These are phyloP conservation scores for Oreonectes daqikongensis DNA, from an alignment of 2,797 vertebrate genomes.

Conservation along the genomic window DNA sequence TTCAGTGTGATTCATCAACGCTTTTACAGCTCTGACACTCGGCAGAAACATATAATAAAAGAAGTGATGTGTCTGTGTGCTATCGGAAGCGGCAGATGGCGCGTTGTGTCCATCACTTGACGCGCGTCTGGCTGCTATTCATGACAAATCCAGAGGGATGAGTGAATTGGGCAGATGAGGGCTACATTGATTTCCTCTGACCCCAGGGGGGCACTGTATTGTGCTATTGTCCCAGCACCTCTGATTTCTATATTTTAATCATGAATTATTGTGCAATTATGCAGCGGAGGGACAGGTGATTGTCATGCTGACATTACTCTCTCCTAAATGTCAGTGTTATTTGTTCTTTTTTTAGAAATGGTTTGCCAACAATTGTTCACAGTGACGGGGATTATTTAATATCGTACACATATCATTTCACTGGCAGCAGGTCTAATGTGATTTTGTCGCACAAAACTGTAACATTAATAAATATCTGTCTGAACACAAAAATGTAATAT, in stretches of 20 bases:
- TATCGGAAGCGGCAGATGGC: conserved; percentile 60
- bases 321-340: conserved; percentile 47
- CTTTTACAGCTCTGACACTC: neutral
- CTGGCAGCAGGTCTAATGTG: neutral
- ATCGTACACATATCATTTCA: conserved; percentile 21
- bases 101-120: conserved; percentile 37
- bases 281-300: conserved; percentile 45
- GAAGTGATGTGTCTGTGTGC: conserved; percentile 30
- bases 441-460: neutral
- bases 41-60: neutral
- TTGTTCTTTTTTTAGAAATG: conserved; percentile 28
- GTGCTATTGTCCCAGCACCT: conserved; percentile 52
- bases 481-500: conserved; percentile 10
- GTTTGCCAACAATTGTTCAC: conserved; percentile 31
- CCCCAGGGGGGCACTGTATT: conserved; percentile 52
- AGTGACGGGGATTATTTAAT: conserved; percentile 43
- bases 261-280: conserved; percentile 59
- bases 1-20: conserved; percentile 23
- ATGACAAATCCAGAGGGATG: conserved; percentile 46
- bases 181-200: conserved; percentile 59
- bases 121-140: conserved; percentile 41
- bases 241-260: conserved; percentile 55
- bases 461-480: conserved; percentile 3
- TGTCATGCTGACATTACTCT: conserved; percentile 29
- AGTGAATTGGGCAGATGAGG: conserved; percentile 57